phyloP scores from a whole-genome alignment of 2,888 invertebrate genomes.

The Amphipyra tragopoginis region DNA sequence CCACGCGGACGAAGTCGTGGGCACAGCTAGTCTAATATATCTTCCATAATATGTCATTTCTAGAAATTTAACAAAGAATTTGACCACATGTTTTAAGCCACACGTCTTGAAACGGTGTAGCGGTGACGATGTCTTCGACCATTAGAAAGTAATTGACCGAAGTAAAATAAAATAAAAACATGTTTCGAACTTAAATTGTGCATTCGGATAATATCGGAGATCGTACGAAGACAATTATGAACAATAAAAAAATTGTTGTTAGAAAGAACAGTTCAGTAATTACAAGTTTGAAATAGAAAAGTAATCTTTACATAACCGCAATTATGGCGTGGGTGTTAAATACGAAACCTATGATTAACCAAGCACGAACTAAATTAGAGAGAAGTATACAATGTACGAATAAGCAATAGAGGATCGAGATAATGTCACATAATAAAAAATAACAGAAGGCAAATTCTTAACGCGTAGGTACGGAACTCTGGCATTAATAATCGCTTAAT shows the following conservation, averaged over 20 bases:
- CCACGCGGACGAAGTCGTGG: too few relatives aligned
- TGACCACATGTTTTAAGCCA: not conserved
- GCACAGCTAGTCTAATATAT: too few relatives aligned
- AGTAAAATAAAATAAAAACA: not conserved
- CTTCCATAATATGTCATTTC: not conserved
- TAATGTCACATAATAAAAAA: constrained; percentile 2
- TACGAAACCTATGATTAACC: constrained; percentile 52
- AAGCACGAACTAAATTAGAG: constrained; percentile 50
- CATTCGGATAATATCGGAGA: constrained; percentile 1
- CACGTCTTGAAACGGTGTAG: constrained; percentile 15
- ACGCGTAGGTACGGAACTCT: too few relatives aligned
- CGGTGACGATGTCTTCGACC: not conserved
- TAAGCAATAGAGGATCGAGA: constrained; percentile 15
- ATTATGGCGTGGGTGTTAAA: constrained; percentile 51
- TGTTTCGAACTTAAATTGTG: not conserved
- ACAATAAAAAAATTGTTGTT: constrained; percentile 39
- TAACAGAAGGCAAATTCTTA: constrained; percentile 6
- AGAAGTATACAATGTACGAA: constrained; percentile 42
- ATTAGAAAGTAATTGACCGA: constrained; percentile 24
- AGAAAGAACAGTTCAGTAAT: constrained; percentile 29
- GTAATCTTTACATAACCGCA: constrained; percentile 39
- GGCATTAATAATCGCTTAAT: too few relatives aligned
- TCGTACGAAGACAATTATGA: constrained; percentile 33
- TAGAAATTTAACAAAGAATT: not conserved
- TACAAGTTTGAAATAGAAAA: constrained; percentile 35